These are phyloP conservation scores for Omphaloscelis lunosa DNA, from an alignment of 2,888 invertebrate genomes.

Conservation along the genomic window DNA sequence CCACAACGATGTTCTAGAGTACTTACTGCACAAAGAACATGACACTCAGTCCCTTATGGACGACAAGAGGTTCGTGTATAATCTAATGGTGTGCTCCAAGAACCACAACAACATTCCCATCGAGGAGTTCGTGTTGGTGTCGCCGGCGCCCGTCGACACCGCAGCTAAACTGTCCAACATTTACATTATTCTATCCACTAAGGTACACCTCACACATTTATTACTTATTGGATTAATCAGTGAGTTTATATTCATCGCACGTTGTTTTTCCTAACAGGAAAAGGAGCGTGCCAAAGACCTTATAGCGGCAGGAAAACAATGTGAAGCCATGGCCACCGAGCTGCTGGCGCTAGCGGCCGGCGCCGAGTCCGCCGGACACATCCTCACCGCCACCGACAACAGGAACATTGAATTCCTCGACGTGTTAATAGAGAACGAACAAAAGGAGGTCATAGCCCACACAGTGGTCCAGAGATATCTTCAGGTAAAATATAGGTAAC, in stretches of 20 bases:
- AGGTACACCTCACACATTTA: conserved; percentile 85
- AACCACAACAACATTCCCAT: conserved; percentile 98
- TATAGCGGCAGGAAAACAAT: conserved; percentile 98
- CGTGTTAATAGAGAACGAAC: conserved; percentile 99
- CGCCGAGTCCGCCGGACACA: conserved; percentile 97
- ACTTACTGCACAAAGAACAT: conserved; percentile 99
- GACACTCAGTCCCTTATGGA: conserved; percentile 99
- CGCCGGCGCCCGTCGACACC: conserved; percentile 99
- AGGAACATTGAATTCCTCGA: conserved; percentile 98
- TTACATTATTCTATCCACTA: conserved; percentile 96
- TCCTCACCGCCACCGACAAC: conserved; percentile 98
- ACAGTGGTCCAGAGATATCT: conserved; percentile 99
- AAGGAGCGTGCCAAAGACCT: conserved; percentile 99
- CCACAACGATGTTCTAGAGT: conserved; percentile 98
- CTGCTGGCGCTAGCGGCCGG: conserved; percentile 98
- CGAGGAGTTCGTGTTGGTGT: conserved; percentile 99
- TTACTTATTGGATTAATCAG: conserved; percentile 41
- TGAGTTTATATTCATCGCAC: conserved; percentile 68
- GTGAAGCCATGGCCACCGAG: conserved; percentile 99
- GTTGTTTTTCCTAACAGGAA: conserved; percentile 91
- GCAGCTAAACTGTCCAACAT: conserved; percentile 99
- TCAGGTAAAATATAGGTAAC: conserved; percentile 94
- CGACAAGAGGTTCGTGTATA: conserved; percentile 99
- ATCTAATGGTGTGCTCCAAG: conserved; percentile 99
- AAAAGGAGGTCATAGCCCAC: conserved; percentile 99